phyloP scores from a whole-genome alignment of 2,113 vertebrate genomes.

The Rhinichthys klamathensis region DNA sequence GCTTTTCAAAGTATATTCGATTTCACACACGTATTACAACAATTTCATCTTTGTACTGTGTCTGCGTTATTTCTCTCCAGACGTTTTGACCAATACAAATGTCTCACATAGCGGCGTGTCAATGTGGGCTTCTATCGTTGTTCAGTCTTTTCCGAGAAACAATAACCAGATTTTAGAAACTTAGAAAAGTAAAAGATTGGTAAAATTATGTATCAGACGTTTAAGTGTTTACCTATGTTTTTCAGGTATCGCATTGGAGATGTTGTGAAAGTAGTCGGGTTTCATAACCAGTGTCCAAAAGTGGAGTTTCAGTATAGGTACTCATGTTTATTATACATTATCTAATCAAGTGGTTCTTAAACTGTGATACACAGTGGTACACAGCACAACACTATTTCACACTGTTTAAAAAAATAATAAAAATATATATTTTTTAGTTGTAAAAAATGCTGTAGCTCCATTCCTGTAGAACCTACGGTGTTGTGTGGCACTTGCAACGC shows the following conservation, averaged over 20 bases:
- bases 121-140: too few relatives aligned
- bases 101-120: too few relatives aligned
- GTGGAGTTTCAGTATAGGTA: constrained; percentile 86
- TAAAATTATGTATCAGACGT: background rate
- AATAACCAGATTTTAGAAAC: background rate
- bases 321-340: background rate
- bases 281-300: constrained; percentile 85
- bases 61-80: too few relatives aligned
- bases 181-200: background rate
- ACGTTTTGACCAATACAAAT: too few relatives aligned
- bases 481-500: background rate
- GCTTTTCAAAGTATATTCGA: too few relatives aligned
- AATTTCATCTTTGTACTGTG: too few relatives aligned
- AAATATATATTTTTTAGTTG: too few relatives aligned
- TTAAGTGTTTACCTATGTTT: background rate
- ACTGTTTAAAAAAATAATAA: too few relatives aligned
- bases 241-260: constrained; percentile 84
- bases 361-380: background rate
- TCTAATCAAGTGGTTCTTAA: background rate
- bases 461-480: background rate
- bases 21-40: too few relatives aligned
- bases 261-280: constrained; percentile 81
- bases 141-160: background rate
- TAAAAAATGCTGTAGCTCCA: background rate
- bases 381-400: background rate